Evolutionary conservation across 2,888 invertebrate genomes (phyloP).

Genomic region (Diaperis boleti): DNA sequence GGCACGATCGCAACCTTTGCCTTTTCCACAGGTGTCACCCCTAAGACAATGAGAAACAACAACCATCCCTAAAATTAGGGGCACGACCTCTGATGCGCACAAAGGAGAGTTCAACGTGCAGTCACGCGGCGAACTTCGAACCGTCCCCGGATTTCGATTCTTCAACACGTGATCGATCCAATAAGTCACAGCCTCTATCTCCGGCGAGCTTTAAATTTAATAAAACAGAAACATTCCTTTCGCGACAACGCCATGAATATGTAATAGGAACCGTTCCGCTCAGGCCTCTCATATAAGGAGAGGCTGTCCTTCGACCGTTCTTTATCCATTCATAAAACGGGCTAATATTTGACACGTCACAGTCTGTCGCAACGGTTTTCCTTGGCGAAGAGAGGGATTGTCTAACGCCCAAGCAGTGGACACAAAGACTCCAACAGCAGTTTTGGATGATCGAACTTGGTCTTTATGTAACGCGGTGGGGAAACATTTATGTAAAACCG

Average conservation of each 20-base stretch:
- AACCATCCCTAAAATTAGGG: not conserved
- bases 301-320: conserved; percentile 45
- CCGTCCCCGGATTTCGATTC: conserved; percentile 17
- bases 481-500: too few species aligned
- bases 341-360: conserved; percentile 45
- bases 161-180: conserved; percentile 4
- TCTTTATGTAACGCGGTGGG: too few species aligned
- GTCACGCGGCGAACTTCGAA: conserved; percentile 38
- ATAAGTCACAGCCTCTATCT: not conserved
- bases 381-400: conserved; percentile 14
- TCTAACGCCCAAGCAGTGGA: not conserved
- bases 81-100: conserved; percentile 37
- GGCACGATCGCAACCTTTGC: too few species aligned
- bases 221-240: conserved; percentile 23
- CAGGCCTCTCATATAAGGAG: too few species aligned
- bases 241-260: conserved; percentile 35
- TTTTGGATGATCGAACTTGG: too few species aligned
- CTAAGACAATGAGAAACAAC: too few species aligned
- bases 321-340: conserved; percentile 46
- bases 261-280: conserved; percentile 39
- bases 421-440: too few species aligned
- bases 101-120: conserved; percentile 45
- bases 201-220: not conserved
- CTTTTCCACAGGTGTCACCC: too few species aligned
- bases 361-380: conserved; percentile 39